Base-by-base conservation (phyloP, 1,140 invertebrate genomes). In the Drosophila rhopaloa region DNA sequence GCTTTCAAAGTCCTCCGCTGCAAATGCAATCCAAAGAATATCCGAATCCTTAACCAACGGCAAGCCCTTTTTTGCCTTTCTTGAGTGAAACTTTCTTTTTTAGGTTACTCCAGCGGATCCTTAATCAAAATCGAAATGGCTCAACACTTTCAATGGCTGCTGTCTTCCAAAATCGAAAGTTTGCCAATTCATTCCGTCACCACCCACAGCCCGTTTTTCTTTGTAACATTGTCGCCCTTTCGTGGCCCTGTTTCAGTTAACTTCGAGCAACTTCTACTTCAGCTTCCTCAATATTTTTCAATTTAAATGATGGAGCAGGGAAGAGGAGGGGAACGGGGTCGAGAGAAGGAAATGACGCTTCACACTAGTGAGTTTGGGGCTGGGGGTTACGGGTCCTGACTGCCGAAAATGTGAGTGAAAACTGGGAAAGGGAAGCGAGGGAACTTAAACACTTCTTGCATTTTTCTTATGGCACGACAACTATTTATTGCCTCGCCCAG, bases 401-500 rank as follows among this genome's bases (percentile, higher is more conserved):
- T 72, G 76, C 76, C 71, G 66, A 81, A 80, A 76, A 43, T 32
- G 29, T 46, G 13, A 41, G 10, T 5, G 6, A 44, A 53, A 38
- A 29, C 44, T 11, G 43, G 44, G 11, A 53, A 44, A 40, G 43
- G 16, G 27, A 24, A 43, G 19, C 16, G 40, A 53, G 65, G 14
- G 24, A 88, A 83, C 83, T 86, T 86, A 83, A 88, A 86, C 83
- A 86, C 83, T 86, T 70, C 83, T 86, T 86, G 83, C 83, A 86
- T 86, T 86, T 86, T 86, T 88, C 83, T 70, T 83, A 86, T 83
- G 84, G 81, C 76, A 88, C 83, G 83, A 88, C 83, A 83, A 88
- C 83, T 86, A 86, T 86, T 86, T 86, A 86, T 86, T 79, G 84
- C 79, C 79, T 58, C 62, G 50, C 44, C 57, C 56, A 59, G 62